Conservation (phyloP, 2,888 invertebrate species). For the Leptothorax acervorum region DNA sequence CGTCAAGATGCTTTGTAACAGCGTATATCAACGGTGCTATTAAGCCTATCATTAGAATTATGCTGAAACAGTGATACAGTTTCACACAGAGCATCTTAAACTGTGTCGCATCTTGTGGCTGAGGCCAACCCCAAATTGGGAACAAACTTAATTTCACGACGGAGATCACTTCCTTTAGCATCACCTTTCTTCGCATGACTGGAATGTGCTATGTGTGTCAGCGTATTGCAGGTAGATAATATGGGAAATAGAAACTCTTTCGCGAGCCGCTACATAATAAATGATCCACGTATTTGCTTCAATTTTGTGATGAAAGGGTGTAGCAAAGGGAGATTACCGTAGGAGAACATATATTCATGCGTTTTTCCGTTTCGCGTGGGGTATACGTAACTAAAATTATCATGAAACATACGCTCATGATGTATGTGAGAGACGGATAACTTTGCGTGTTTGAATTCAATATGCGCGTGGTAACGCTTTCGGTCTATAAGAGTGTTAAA, state of each 20-base stretch:
- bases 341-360: neutral
- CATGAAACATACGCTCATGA: neutral
- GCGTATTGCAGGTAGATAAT: no score
- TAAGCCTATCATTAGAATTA: neutral
- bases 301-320: no score
- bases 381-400: neutral
- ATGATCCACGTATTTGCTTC: no score
- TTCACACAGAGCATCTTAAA: neutral
- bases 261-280: no score
- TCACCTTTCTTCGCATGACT: neutral
- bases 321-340: no score
- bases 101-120: neutral
- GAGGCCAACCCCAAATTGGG: neutral
- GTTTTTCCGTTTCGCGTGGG: neutral
- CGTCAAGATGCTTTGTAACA: neutral
- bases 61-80: neutral
- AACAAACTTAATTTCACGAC: neutral
- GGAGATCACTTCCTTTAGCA: neutral
- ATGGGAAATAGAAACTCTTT: no score
- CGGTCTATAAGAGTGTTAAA: neutral
- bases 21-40: neutral
- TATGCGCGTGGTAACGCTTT: neutral
- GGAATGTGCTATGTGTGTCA: neutral
- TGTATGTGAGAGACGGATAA: neutral
- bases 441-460: slow-evolving; percentile 14